Conservation (phyloP, 2,888 invertebrate genomes). For the Blomia tropicalis region DNA sequence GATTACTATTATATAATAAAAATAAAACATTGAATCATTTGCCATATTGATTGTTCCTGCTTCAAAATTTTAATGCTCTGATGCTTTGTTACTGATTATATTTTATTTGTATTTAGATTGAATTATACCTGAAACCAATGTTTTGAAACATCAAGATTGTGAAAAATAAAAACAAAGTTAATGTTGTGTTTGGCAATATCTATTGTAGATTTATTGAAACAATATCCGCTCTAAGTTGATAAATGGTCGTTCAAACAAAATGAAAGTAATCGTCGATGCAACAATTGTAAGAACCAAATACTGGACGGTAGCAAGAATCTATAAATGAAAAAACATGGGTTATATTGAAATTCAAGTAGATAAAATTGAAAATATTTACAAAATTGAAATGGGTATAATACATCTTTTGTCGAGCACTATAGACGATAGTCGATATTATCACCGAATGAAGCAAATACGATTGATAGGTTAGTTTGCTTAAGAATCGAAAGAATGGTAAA, state of each 20-base stretch:
- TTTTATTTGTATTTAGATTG: too few relatives aligned
- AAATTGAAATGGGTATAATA: slow-evolving; percentile 26
- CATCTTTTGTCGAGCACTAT: slow-evolving; percentile 25
- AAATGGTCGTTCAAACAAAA: slow-evolving; percentile 8
- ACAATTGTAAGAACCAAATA: neutral
- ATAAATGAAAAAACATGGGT: neutral
- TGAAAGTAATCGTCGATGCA: neutral
- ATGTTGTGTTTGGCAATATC: too few relatives aligned
- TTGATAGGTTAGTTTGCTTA: slow-evolving; percentile 34
- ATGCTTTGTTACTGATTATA: too few relatives aligned
- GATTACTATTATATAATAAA: too few relatives aligned
- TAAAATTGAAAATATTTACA: slow-evolving; percentile 21
- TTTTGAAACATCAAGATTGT: too few relatives aligned
- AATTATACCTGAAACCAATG: too few relatives aligned
- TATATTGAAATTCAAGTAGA: neutral
- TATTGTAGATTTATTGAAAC: too few relatives aligned
- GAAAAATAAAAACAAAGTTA: too few relatives aligned
- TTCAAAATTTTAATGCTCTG: too few relatives aligned
- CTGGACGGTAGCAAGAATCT: neutral
- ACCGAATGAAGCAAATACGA: slow-evolving; percentile 35
- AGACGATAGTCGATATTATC: slow-evolving; percentile 31
- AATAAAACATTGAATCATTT: too few relatives aligned
- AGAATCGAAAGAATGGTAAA: slow-evolving; percentile 32
- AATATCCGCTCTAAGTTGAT: neutral
- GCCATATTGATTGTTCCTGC: too few relatives aligned